Percentiles rank a stretch among this genome's conserved stretches.
Evolutionary conservation across 1,140 invertebrate genomes (phyloP).

Genomic region (Pseudomyrmex concolor): DNA sequence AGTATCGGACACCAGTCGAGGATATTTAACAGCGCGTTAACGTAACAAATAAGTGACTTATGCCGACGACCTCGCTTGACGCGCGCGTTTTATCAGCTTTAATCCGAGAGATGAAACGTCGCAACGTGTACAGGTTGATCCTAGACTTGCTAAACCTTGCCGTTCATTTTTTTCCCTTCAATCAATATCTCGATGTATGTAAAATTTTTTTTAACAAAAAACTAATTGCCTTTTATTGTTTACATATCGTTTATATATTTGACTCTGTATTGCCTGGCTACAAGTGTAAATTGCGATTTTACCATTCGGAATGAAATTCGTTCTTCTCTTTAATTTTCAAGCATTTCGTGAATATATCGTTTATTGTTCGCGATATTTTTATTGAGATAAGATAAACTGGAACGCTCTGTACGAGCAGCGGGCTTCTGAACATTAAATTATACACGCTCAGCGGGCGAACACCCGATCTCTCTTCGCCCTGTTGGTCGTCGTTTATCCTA

Average conservation of each 20-base stretch:
- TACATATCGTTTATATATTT: background rate
- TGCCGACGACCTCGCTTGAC: constrained; percentile 24
- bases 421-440: constrained; percentile 62
- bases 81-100: constrained; percentile 40
- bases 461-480: constrained; percentile 45
- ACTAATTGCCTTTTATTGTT: background rate
- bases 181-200: background rate
- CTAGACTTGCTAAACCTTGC: background rate
- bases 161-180: background rate
- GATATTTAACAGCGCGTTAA: constrained; percentile 47
- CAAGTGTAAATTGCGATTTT: background rate
- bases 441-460: constrained; percentile 54
- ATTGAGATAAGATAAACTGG: constrained; percentile 17
- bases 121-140: constrained; percentile 11
- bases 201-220: background rate
- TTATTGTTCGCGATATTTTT: too few relatives aligned
- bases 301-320: background rate
- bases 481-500: constrained; percentile 72
- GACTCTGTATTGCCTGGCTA: background rate
- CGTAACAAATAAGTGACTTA: constrained; percentile 44
- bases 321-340: background rate
- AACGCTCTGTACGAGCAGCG: constrained; percentile 26
- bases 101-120: constrained; percentile 7
- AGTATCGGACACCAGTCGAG: constrained; percentile 5
- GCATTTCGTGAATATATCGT: background rate